Percentiles rank a stretch among this genome's conserved stretches.
Evolutionary conservation across 1,140 invertebrate species (phyloP).

Genomic region (Aplysia californica): DNA sequence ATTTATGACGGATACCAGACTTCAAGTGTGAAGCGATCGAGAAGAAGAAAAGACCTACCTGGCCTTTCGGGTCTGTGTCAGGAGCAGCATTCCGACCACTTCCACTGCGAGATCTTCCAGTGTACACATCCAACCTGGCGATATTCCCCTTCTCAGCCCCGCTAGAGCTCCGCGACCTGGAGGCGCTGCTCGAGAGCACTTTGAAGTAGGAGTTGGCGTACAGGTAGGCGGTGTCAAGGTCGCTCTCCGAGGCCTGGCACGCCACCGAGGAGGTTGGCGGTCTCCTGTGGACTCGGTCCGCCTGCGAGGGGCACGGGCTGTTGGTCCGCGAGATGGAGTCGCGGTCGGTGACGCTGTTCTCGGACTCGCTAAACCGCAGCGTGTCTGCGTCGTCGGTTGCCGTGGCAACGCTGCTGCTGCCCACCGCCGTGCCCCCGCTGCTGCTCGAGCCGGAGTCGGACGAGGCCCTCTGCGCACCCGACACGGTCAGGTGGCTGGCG

Average conservation of each 20-base stretch:
- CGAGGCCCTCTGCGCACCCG: neutral
- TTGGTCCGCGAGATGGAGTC: slow-evolving; percentile 10
- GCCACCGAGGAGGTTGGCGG: slow-evolving; percentile 11
- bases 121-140: too few relatives aligned
- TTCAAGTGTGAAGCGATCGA: too few relatives aligned
- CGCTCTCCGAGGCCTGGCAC: neutral
- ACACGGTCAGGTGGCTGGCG: neutral
- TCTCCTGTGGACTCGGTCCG: too few relatives aligned
- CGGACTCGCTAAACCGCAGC: neutral
- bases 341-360: neutral
- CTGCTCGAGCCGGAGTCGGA: slow-evolving; percentile 20
- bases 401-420: neutral
- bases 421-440: slow-evolving; percentile 13
- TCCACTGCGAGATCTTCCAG: too few relatives aligned
- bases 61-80: too few relatives aligned
- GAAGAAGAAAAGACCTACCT: too few relatives aligned
- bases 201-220: too few relatives aligned
- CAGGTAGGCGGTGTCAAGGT: neutral
- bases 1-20: too few relatives aligned
- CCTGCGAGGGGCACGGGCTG: neutral
- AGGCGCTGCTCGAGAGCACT: too few relatives aligned
- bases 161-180: too few relatives aligned
- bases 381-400: neutral
- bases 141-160: too few relatives aligned
- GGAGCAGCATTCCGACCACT: too few relatives aligned